Base-by-base conservation (phyloP, 2,113 vertebrate species). In the Riparia riparia region DNA sequence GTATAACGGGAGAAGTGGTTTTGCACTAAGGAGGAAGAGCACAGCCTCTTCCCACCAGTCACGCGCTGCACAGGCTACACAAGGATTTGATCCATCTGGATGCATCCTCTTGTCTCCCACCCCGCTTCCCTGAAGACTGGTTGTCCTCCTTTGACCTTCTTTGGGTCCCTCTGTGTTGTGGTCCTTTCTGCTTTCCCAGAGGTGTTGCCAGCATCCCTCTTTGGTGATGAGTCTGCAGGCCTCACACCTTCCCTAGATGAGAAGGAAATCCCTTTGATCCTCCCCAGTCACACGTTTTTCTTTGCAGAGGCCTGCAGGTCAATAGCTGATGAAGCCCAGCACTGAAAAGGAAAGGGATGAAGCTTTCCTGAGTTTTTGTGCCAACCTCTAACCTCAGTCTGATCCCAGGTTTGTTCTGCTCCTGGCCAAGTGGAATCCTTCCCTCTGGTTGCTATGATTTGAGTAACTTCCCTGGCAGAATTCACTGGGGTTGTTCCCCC, bases 101-200 rank as follows among this genome's bases (percentile, higher is more conserved):
- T 77, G 39, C 0, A 0, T 51, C 51, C 68, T 90, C 60, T 53
- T 34, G 44, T 94, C 88, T 96, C 79, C 85, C 60, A 34, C 53
- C 20, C 49, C 0, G 0, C 41, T 73, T 86, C 58, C 42, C 53
- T 79, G 49, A 68, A 68, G 49, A 10, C 2, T 56, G n/a, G 9
- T 53, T 93, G 64, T 94, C 79, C 82, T 93, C 76, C 47, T 90
- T 53, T 92, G 80, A 86, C 86, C n/a, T 74, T 31, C 56, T 72
- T 50, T 2, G 10, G 13, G 41, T 17, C 78, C 65, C 80, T 86
- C 44, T 51, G 10, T 72, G n/a, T 14, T 86, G 44, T 89, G 56
- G 34, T 56, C 13, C 11, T 17, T 86, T 82, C 51, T 63, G 54
- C 42, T 72, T 88, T 77, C 24, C 56, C 60, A 4, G 31, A 37